Conservation (phyloP, 2,888 invertebrate genomes). For the Cistogaster globosa region DNA sequence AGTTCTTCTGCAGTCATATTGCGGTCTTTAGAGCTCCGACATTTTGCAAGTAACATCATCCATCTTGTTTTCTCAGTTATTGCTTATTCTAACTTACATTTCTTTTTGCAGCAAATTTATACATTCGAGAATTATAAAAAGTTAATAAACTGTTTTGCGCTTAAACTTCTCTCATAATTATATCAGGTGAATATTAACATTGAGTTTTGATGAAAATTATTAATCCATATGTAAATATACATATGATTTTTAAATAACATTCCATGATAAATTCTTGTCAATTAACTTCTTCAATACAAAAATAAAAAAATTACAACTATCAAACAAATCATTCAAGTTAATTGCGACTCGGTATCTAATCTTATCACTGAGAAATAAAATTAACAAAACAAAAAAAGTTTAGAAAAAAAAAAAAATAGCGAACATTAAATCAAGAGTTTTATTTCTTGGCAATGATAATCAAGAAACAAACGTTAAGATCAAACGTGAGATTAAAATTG, state of each 20-base stretch:
- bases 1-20: no score
- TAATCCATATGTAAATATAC: not conserved
- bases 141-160: no score
- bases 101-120: no score
- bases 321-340: slow-evolving; percentile 38
- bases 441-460: slow-evolving; percentile 56
- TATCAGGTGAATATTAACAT: no score
- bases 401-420: slow-evolving; percentile 15
- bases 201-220: no score
- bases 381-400: not conserved
- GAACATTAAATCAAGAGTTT: slow-evolving; percentile 39
- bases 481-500: slow-evolving; percentile 68
- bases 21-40: no score
- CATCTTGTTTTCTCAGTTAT: no score
- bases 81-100: no score
- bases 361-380: slow-evolving; percentile 41
- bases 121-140: no score
- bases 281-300: slow-evolving; percentile 2
- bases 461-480: slow-evolving; percentile 69
- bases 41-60: no score
- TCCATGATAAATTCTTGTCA: slow-evolving; percentile 43
- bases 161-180: no score
- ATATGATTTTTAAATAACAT: not conserved
- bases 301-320: slow-evolving; percentile 21
- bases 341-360: slow-evolving; percentile 57